phyloP scores from a whole-genome alignment of 2,888 invertebrate genomes.

The Eilema depressum region DNA sequence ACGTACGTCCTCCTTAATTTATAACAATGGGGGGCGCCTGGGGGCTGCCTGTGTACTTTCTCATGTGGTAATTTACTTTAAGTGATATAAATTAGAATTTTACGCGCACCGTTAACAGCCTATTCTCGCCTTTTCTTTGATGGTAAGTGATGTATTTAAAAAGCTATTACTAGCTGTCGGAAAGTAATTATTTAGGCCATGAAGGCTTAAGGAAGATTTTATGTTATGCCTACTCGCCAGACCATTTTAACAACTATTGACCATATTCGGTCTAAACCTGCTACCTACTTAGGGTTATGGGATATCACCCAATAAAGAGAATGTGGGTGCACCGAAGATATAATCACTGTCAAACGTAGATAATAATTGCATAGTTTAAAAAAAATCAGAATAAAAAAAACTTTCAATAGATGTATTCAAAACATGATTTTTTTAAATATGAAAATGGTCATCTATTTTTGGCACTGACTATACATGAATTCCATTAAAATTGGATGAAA shows the following conservation, averaged over 20 bases:
- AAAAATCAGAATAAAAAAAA: no score
- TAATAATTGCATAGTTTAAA: no score
- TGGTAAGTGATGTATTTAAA: not conserved
- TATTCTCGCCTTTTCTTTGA: not conserved
- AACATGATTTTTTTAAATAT: no score
- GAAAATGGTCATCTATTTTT: no score
- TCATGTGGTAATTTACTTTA: conserved; percentile 20
- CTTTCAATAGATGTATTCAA: no score
- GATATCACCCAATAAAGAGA: not conserved
- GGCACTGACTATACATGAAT: no score
- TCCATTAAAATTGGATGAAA: no score
- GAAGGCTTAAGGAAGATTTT: not conserved
- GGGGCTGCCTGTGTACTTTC: conserved; percentile 4
- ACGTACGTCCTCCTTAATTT: conserved; percentile 30
- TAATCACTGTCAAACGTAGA: no score
- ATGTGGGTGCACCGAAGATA: not conserved
- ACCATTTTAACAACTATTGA: not conserved
- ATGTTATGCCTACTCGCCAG: not conserved
- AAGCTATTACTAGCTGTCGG: not conserved
- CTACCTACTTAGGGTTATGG: no score
- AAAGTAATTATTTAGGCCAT: not conserved
- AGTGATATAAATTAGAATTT: conserved; percentile 18
- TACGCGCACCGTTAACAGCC: conserved; percentile 1
- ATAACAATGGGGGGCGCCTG: conserved; percentile 4
- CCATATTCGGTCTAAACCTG: no score